phyloP scores from a whole-genome alignment of 92 coral and sea anemone species.

The Porites rus region DNA sequence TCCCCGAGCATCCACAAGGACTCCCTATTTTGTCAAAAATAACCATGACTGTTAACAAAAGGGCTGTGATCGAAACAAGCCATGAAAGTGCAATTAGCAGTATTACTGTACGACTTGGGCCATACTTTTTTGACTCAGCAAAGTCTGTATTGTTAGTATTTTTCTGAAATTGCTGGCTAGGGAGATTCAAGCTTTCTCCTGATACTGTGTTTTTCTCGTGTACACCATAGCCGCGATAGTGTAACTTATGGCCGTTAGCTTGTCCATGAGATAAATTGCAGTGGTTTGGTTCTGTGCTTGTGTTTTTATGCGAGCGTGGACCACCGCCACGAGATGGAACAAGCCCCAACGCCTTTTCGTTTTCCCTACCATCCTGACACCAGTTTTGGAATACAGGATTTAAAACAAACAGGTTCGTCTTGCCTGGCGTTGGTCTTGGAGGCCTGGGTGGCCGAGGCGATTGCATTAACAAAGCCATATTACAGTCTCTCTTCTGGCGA shows the following conservation, averaged over 20 bases:
- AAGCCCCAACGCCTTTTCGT: neutral
- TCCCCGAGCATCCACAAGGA: constrained; percentile 1
- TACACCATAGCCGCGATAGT: neutral
- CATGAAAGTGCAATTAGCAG: neutral
- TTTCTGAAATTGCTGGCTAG: neutral
- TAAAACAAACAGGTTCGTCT: neutral
- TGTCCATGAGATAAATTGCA: neutral
- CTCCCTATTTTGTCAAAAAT: constrained; percentile 29
- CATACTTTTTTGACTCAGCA: neutral
- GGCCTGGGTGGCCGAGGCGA: neutral
- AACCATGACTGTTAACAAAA: constrained; percentile 24
- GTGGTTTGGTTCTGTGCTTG: neutral
- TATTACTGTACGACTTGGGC: neutral
- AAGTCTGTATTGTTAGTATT: neutral
- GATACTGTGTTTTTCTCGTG: neutral
- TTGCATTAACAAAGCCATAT: constrained; percentile 3
- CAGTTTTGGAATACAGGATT: constrained; percentile 30
- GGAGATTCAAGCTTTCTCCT: neutral
- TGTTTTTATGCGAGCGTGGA: neutral
- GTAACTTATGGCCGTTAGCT: neutral
- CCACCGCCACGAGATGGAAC: neutral
- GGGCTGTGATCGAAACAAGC: constrained; percentile 14
- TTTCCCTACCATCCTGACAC: constrained; percentile 21
- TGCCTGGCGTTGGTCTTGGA: neutral
- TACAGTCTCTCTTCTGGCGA: neutral